Evolutionary conservation across 2,888 invertebrate genomes (phyloP).

Genomic region (Caenorhabditis afra): DNA sequence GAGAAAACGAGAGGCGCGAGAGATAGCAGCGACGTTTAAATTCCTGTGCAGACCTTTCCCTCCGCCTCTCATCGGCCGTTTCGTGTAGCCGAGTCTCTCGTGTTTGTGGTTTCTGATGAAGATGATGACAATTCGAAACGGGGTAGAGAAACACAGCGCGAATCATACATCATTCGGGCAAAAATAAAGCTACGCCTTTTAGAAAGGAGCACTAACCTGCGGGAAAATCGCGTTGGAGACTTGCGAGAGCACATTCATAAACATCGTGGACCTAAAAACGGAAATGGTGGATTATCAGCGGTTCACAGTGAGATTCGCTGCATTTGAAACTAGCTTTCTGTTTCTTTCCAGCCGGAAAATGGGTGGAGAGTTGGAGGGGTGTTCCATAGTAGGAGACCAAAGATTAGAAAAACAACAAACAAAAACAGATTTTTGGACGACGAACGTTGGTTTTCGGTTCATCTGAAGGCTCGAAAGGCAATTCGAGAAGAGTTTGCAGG

Average conservation of each 20-base stretch:
- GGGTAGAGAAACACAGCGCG: slow-evolving; percentile 1
- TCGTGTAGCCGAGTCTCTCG: slow-evolving; percentile 26
- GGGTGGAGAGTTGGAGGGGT: too few species aligned
- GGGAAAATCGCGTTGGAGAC: slow-evolving; percentile 54
- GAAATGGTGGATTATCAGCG: neutral
- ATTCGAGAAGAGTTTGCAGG: neutral
- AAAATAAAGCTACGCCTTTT: neutral
- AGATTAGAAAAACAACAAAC: slow-evolving; percentile 15
- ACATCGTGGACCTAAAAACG: slow-evolving; percentile 43
- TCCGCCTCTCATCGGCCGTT: slow-evolving; percentile 26
- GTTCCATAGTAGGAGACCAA: slow-evolving; percentile 2
- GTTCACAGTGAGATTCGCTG: neutral
- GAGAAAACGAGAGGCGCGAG: slow-evolving; percentile 22
- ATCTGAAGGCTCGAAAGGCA: neutral
- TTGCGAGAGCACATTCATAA: slow-evolving; percentile 54
- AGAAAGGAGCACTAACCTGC: slow-evolving; percentile 43
- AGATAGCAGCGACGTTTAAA: slow-evolving; percentile 15
- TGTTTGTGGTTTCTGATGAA: slow-evolving; percentile 50
- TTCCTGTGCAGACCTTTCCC: slow-evolving; percentile 14
- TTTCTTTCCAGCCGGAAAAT: too few species aligned
- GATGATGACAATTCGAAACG: slow-evolving; percentile 54
- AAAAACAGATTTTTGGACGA: slow-evolving; percentile 3
- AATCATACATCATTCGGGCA: slow-evolving; percentile 31
- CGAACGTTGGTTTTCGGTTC: neutral
- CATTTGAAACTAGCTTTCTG: too few species aligned